Evolutionary conservation across 2,797 vertebrate species (phyloP).

Genomic region (Leptoclinus maculatus): DNA sequence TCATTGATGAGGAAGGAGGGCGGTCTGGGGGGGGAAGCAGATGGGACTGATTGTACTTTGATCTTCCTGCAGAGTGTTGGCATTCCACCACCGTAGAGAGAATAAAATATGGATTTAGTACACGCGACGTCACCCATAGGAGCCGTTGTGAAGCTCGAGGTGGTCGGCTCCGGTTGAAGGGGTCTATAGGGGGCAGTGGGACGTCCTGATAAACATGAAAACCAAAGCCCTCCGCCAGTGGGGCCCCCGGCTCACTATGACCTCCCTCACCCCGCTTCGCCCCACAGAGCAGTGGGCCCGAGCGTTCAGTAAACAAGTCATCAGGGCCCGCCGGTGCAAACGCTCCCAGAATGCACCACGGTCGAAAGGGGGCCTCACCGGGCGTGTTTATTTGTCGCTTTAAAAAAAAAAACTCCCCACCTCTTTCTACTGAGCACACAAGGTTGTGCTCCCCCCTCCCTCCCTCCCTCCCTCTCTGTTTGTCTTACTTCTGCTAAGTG

Average conservation of each 20-base stretch:
- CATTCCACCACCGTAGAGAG: no score
- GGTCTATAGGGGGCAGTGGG: neutral
- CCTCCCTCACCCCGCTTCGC: slow-evolving; percentile 40
- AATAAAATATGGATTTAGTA: no score
- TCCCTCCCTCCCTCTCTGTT: slow-evolving; percentile 21
- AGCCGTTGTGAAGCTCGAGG: no score
- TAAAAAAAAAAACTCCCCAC: neutral
- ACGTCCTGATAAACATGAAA: slow-evolving; percentile 36
- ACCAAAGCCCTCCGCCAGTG: neutral
- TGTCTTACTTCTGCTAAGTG: slow-evolving; percentile 75
- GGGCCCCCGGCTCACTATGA: slow-evolving; percentile 36
- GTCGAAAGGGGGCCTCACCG: slow-evolving; percentile 15
- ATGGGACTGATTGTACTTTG: no score
- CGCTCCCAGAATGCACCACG: slow-evolving; percentile 58
- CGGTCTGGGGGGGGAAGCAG: no score
- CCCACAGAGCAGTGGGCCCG: slow-evolving; percentile 3
- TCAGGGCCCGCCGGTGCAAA: neutral
- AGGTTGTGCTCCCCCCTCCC: neutral
- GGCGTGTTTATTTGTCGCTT: slow-evolving; percentile 52
- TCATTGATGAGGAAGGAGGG: no score
- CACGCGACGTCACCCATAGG: no score
- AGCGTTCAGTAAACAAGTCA: slow-evolving; percentile 59
- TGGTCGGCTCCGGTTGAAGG: no score
- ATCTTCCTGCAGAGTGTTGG: no score
- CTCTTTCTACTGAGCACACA: slow-evolving; percentile 33